Base-by-base conservation (phyloP, 2,888 invertebrate genomes). In the Luperina nickerlii region DNA sequence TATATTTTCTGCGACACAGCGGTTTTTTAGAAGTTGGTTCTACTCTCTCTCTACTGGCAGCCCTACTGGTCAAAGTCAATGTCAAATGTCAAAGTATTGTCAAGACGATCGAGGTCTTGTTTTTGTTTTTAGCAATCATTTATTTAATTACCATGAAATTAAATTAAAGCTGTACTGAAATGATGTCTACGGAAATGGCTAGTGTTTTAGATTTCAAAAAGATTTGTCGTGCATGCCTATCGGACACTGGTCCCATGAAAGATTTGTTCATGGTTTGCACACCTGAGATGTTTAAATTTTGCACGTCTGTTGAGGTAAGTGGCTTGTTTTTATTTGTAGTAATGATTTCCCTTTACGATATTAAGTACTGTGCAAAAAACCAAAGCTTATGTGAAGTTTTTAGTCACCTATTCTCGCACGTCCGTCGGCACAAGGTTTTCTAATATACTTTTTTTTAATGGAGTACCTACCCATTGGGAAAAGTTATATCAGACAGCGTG, bases 241-340 rank as follows among this genome's bases (percentile, higher is more conserved):
- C 95, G 8, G 94, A 94, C 63, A 90, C 91, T 6, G 95, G 94
- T n/a, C 94, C 95, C n/a, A 90, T 96, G 88, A 96, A 94, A 83
- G 94, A 96, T 81, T 92, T 97, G 84, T 96, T 96, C 92, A 90
- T 92, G 76, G 93, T 94, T 77, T 96, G 96, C 86, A 93, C 95
- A 18, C 90, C 95, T 57, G 96, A 96, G 86, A 93, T 96, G 81
- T 97, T 95, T 84, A 94, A 95, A 85, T 97, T 95, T 90, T 97
- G 97, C 82, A 97, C 97, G 68, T 96, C 97, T 77, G 94, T 97
- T 42, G 95, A 96, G 93, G 97, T 96, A 91, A 93, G 83, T 73
- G 54, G 24, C 63, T 68, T 70, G 20, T 78, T 76, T 82, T 84
- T 54, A 90, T 38, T 57, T 20, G 5, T n/a, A 51, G 24, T n/a